phyloP scores from a whole-genome alignment of 2,888 invertebrate genomes.

The Drosophila paramelanica region DNA sequence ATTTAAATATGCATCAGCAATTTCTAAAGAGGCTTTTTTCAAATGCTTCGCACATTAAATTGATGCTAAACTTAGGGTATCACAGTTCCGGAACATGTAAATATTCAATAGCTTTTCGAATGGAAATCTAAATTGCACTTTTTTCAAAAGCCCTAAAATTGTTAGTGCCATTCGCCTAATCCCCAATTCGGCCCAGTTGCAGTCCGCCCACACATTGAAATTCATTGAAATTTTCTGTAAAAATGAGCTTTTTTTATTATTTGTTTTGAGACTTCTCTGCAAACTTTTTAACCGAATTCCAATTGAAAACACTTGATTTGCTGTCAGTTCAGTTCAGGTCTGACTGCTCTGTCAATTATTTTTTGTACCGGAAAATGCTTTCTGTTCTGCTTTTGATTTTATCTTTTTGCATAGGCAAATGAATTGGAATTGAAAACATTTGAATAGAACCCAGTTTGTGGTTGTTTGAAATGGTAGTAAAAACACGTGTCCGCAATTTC shows the following conservation, averaged over 20 bases:
- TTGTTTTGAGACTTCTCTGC: constrained; percentile 8
- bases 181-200: constrained; percentile 9
- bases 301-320: constrained; percentile 23
- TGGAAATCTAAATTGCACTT: neutral
- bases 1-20: neutral
- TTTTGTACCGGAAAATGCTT: neutral
- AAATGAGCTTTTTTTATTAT: constrained; percentile 21
- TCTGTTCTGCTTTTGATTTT: constrained; percentile 8
- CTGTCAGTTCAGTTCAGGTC: constrained; percentile 21
- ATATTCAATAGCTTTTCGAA: constrained; percentile 33
- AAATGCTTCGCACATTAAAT: constrained; percentile 1
- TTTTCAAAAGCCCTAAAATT: neutral
- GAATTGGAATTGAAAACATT: constrained; percentile 28
- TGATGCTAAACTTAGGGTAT: neutral
- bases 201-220: constrained; percentile 7
- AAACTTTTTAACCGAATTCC: constrained; percentile 7
- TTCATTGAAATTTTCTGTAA: constrained; percentile 25
- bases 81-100: constrained; percentile 5
- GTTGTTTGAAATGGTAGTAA: neutral
- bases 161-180: neutral
- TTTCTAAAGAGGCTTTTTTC: neutral
- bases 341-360: constrained; percentile 18
- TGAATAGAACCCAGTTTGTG: constrained; percentile 2
- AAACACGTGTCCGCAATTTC: neutral
- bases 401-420: constrained; percentile 17